Evolutionary conservation across 2,888 invertebrate species (phyloP).

Genomic region (Limnephilus auricula): DNA sequence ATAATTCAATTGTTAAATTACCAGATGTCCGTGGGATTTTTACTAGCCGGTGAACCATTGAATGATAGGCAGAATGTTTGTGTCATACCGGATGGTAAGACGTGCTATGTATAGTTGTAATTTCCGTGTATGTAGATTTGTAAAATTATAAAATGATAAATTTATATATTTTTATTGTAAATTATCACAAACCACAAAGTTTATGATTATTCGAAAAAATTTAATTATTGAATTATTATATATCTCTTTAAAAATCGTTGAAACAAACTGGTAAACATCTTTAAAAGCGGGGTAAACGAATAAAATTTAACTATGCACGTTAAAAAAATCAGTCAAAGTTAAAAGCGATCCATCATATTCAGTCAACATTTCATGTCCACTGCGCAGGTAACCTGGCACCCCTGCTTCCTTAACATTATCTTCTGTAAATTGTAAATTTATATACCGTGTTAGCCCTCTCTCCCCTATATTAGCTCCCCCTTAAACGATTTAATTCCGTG

Average conservation of each 20-base stretch:
- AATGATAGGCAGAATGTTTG: too few relatives aligned
- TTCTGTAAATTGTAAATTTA: slow-evolving; percentile 55
- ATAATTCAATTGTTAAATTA: too few relatives aligned
- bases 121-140: too few relatives aligned
- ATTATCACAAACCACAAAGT: too few relatives aligned
- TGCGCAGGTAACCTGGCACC: slow-evolving; percentile 25
- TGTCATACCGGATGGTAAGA: too few relatives aligned
- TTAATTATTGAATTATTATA: not conserved
- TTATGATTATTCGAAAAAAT: too few relatives aligned
- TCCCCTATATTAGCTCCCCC: slow-evolving; percentile 46
- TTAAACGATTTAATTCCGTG: slow-evolving; percentile 58
- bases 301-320: not conserved
- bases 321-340: slow-evolving; percentile 5
- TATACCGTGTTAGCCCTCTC: slow-evolving; percentile 51
- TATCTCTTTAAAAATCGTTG: not conserved
- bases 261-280: not conserved
- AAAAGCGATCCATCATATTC: slow-evolving; percentile 41
- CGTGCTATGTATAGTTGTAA: too few relatives aligned
- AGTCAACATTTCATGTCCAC: slow-evolving; percentile 42
- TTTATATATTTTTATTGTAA: too few relatives aligned
- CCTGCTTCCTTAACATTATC: slow-evolving; percentile 10
- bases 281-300: not conserved
- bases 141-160: too few relatives aligned
- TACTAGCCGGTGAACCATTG: too few relatives aligned
- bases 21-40: too few relatives aligned